Evolutionary conservation across 2,113 vertebrate species (phyloP).

Genomic region (Cyphomyrus plagiostoma): DNA sequence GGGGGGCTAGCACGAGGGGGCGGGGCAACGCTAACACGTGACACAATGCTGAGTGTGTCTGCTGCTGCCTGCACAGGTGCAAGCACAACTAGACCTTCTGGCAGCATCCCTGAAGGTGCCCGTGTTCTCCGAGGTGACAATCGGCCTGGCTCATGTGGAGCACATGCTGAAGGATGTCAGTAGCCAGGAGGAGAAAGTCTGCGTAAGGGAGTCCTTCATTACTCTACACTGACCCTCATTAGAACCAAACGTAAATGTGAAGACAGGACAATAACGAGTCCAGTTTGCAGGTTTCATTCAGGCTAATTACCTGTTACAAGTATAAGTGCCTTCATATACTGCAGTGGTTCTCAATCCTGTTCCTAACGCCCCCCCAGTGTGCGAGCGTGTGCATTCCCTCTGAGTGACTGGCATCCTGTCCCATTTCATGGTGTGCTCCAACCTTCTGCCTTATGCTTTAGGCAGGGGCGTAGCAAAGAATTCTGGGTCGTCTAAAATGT

Average conservation of each 20-base stretch:
- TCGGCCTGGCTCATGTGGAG: slow-evolving; percentile 77
- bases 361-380: too few species aligned
- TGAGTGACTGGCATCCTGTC: background rate
- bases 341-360: background rate
- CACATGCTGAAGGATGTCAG: slow-evolving; percentile 78
- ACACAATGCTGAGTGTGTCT: background rate
- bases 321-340: background rate
- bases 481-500: background rate
- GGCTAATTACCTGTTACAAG: background rate
- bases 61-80: slow-evolving; percentile 59
- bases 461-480: background rate
- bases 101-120: slow-evolving; percentile 63
- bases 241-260: background rate
- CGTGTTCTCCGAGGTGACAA: slow-evolving; percentile 76
- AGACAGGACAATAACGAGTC: background rate
- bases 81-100: slow-evolving; percentile 66
- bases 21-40: too few species aligned
- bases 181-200: slow-evolving; percentile 72
- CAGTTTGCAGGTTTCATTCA: background rate
- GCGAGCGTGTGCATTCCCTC: too few species aligned
- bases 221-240: background rate
- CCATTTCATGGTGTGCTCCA: background rate
- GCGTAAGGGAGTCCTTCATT: slow-evolving; percentile 59
- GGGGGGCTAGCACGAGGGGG: background rate
- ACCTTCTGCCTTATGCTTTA: background rate